These are phyloP conservation scores for Myanophis thanlyinensis DNA, from an alignment of 2,113 vertebrate species.

Conservation along the genomic window DNA sequence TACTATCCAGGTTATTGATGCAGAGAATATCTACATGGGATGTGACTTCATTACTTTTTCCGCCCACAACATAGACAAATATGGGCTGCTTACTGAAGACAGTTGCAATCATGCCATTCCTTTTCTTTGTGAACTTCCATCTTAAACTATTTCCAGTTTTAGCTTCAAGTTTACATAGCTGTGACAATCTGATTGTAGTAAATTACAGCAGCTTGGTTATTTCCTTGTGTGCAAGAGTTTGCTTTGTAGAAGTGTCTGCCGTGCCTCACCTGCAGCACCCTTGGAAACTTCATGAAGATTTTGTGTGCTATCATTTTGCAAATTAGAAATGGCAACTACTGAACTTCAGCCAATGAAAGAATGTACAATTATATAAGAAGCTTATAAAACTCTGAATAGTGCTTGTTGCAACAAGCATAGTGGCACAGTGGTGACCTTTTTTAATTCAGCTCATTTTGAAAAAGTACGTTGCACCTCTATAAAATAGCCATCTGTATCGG, in stretches of 20 bases:
- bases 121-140: conserved; percentile 11
- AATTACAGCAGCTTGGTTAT: background rate
- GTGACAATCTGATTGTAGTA: background rate
- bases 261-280: background rate
- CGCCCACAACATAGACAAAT: background rate
- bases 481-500: background rate
- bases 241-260: background rate
- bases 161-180: background rate
- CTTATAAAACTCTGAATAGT: background rate
- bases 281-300: background rate
- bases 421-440: background rate
- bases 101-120: background rate
- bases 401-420: background rate
- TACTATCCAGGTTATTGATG: conserved; percentile 9
- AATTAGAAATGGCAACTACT: background rate
- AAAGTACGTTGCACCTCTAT: background rate
- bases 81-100: conserved; percentile 12
- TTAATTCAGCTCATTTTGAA: background rate
- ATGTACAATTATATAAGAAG: background rate
- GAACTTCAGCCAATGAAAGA: background rate
- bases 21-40: conserved; percentile 3
- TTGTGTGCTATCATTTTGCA: background rate
- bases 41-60: background rate
- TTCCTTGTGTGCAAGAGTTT: background rate
- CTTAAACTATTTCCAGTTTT: conserved; percentile 5